These are phyloP conservation scores for Ptycholaimellus sp. DNA, from an alignment of 2,888 invertebrate species.

Conservation along the genomic window DNA sequence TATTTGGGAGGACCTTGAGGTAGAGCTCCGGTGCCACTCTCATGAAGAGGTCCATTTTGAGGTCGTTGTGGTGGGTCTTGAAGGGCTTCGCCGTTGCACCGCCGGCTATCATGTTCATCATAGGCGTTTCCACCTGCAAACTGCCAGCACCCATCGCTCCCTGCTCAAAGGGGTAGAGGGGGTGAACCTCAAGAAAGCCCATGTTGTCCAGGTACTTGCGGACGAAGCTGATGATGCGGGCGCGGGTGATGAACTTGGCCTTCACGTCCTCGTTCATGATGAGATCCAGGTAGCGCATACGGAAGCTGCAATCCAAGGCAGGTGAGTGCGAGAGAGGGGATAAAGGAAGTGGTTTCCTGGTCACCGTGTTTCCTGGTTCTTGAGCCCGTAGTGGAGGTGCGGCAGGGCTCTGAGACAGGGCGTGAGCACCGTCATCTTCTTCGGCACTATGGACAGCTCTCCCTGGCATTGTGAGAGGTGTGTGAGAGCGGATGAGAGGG, in stretches of 20 bases:
- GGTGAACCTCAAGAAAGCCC: constrained; percentile 71
- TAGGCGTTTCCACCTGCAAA: constrained; percentile 59
- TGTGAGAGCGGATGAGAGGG: constrained; percentile 25
- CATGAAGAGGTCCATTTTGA: constrained; percentile 84
- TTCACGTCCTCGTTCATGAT: constrained; percentile 70
- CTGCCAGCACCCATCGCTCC: neutral
- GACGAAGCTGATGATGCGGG: constrained; percentile 42
- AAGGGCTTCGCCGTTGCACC: constrained; percentile 99
- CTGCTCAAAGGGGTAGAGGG: too few relatives aligned
- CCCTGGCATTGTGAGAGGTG: constrained; percentile 56
- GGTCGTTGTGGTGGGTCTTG: constrained; percentile 83
- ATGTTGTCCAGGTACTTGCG: constrained; percentile 56
- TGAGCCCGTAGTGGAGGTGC: constrained; percentile 77
- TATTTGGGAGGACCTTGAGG: constrained; percentile 56
- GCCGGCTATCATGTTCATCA: constrained; percentile 96
- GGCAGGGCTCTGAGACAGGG: constrained; percentile 90
- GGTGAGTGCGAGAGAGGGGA: too few relatives aligned
- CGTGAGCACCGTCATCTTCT: constrained; percentile 50
- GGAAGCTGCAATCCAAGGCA: constrained; percentile 32
- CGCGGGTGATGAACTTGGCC: constrained; percentile 43
- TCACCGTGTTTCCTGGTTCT: constrained; percentile 45
- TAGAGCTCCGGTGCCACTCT: constrained; percentile 88
- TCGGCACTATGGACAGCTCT: constrained; percentile 71
- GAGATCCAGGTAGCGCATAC: constrained; percentile 75
- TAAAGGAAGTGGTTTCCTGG: too few relatives aligned